Evolutionary conservation across 2,113 vertebrate species (phyloP), one percentile per base, ranked within the genome.

Genomic region (Phodopus roborovskii): DNA sequence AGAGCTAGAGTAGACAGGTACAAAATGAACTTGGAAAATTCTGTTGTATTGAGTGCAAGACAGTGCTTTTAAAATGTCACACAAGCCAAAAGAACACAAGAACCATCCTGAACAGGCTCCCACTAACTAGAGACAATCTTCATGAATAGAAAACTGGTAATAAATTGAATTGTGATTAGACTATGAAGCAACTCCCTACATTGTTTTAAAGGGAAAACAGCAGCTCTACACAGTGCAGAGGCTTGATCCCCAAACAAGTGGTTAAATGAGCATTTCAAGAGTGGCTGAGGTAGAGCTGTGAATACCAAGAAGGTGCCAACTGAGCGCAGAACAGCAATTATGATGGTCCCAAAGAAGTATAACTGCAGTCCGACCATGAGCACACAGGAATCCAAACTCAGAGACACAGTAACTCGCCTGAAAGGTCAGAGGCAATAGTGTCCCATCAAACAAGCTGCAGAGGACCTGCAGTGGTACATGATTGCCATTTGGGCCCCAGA

Each of bases 231-330:
- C 5, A 79, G 56, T 83, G 45, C 60, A 89, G 42, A 84, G 92
- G 22, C 7, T 50, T 42, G 36, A 60, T 10, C 60, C 13, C 5
- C 53, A 89, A 96, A 48, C 28, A 79, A 74, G 13, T 5, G 1
- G 53, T 89, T 64, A 92, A 92, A 79, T 50, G n/a, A 92, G 26
- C 36, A 77, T 58, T 71, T 24, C 24, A 96, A 22, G 82, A 97
- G 82, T 45, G 53, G 84, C n/a, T 62, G 71, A 92, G 91, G 0
- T 82, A 60, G 85, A 62, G 90, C 28, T 62, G 77, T 92, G 19
- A 1, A 81, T 30, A 66, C 4, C 81, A 15, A 39, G 0, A 74
- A 75, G 30, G 68, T 28, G 68, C 82, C 85, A 66, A 50, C 16
- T 88, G 42, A 92, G 90, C 22, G 90, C 8, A 92, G 22, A 89